These are phyloP conservation scores for Bombyx mori DNA, from an alignment of 1,140 invertebrate genomes.

Conservation along the genomic window DNA sequence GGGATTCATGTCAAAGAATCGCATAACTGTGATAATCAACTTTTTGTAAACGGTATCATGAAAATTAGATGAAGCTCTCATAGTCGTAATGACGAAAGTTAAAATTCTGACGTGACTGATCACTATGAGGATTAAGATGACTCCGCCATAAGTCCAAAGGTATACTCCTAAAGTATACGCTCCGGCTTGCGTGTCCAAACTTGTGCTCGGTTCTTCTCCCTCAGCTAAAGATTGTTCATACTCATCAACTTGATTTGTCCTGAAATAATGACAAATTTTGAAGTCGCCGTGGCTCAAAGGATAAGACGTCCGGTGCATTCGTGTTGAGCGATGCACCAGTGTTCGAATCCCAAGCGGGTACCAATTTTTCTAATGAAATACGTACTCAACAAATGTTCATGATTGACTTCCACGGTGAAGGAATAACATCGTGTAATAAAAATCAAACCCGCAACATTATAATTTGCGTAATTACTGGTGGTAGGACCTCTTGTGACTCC, in stretches of 20 bases:
- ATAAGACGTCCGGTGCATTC: too few species aligned
- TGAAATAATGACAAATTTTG: slow-evolving; percentile 20
- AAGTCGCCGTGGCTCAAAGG: too few species aligned
- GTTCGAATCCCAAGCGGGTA: too few species aligned
- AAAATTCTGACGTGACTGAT: slow-evolving; percentile 47
- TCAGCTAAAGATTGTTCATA: slow-evolving; percentile 37
- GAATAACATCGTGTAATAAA: too few species aligned
- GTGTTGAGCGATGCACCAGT: too few species aligned
- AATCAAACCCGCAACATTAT: too few species aligned
- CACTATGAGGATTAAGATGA: slow-evolving; percentile 43
- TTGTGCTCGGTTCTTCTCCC: slow-evolving; percentile 35
- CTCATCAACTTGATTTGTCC: slow-evolving; percentile 49
- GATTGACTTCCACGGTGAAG: too few species aligned
- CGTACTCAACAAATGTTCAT: too few species aligned
- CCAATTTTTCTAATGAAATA: too few species aligned
- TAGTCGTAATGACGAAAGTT: slow-evolving; percentile 73
- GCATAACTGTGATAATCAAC: slow-evolving; percentile 76
- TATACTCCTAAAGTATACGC: slow-evolving; percentile 41
- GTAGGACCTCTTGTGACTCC: too few species aligned
- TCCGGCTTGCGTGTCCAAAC: slow-evolving; percentile 37
- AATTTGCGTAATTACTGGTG: too few species aligned
- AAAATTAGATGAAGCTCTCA: slow-evolving; percentile 74
- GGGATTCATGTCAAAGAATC: slow-evolving; percentile 78
- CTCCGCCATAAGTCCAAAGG: slow-evolving; percentile 33
- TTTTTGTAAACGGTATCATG: slow-evolving; percentile 78